Percentiles rank a stretch among this genome's conserved stretches.
phyloP scores from a whole-genome alignment of 2,113 vertebrate species.

The Strix aluco region DNA sequence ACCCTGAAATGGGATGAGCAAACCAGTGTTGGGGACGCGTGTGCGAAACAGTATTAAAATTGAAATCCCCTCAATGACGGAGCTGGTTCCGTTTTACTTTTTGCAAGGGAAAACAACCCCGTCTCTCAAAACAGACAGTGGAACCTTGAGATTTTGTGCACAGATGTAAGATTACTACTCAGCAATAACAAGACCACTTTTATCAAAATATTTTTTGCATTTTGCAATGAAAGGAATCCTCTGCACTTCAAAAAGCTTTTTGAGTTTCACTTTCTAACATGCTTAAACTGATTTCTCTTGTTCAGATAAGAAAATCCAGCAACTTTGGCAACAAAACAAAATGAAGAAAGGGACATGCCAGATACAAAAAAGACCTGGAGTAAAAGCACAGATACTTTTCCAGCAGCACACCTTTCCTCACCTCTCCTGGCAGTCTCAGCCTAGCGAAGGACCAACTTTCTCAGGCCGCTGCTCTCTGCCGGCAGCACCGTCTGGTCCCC shows the following conservation, averaged over 20 bases:
- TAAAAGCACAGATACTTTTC: neutral
- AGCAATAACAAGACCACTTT: neutral
- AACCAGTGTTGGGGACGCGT: fast-evolving
- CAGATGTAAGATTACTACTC: neutral
- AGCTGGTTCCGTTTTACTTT: neutral
- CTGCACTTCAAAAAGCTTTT: neutral
- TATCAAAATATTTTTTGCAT: neutral
- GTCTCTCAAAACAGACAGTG: neutral
- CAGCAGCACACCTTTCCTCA: neutral
- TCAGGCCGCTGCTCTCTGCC: neutral
- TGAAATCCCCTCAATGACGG: neutral
- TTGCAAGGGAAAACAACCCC: neutral
- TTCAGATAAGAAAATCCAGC: neutral
- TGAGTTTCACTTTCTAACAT: neutral
- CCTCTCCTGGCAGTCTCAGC: neutral
- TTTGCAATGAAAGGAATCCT: neutral
- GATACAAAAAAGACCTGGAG: neutral
- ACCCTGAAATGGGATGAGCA: neutral
- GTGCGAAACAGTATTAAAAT: neutral
- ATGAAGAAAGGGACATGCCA: neutral
- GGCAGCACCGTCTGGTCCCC: neutral
- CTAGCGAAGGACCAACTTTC: neutral
- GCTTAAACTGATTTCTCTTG: neutral
- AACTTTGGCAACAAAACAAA: neutral
- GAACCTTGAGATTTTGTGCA: neutral